Evolutionary conservation across 2,888 invertebrate species (phyloP).

Genomic region (Trachelus tabidus): DNA sequence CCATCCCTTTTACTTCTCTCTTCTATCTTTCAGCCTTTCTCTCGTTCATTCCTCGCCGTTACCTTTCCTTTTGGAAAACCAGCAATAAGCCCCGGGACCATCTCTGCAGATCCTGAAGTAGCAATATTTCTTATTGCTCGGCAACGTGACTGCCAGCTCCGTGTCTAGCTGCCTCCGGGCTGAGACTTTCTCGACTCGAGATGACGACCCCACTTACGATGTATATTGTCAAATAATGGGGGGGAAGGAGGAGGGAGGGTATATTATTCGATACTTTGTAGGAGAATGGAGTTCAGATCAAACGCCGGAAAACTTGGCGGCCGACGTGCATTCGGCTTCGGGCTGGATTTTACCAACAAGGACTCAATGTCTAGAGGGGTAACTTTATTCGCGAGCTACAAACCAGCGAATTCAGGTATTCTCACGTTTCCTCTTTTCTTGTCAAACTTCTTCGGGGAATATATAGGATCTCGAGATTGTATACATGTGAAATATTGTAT

Average conservation of each 20-base stretch:
- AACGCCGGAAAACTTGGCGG: constrained; percentile 15
- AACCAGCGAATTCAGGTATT: not conserved
- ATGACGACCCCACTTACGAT: constrained; percentile 23
- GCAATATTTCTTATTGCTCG: constrained; percentile 55
- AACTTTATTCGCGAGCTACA: not conserved
- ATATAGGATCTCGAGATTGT: not conserved
- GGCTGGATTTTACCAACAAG: not conserved
- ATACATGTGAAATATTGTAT: not conserved
- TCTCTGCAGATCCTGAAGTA: constrained; percentile 41
- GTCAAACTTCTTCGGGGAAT: not conserved
- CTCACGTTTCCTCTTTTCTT: not conserved
- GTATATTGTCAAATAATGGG: constrained; percentile 26
- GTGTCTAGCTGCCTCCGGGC: constrained; percentile 27
- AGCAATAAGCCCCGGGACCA: constrained; percentile 49
- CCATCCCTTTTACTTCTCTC: not conserved
- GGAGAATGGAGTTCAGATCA: constrained; percentile 24
- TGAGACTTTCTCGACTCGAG: constrained; percentile 13
- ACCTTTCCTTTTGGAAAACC: constrained; percentile 4
- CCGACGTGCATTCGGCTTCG: constrained; percentile 9
- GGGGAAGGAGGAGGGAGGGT: not conserved
- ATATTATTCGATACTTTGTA: constrained; percentile 33
- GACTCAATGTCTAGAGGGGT: not conserved
- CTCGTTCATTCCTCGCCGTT: not conserved
- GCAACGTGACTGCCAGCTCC: constrained; percentile 22
- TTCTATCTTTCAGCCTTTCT: not conserved